Evolutionary conservation across 92 coral and sea anemone species (phyloP).

Genomic region (Isaurus tuberculatus): DNA sequence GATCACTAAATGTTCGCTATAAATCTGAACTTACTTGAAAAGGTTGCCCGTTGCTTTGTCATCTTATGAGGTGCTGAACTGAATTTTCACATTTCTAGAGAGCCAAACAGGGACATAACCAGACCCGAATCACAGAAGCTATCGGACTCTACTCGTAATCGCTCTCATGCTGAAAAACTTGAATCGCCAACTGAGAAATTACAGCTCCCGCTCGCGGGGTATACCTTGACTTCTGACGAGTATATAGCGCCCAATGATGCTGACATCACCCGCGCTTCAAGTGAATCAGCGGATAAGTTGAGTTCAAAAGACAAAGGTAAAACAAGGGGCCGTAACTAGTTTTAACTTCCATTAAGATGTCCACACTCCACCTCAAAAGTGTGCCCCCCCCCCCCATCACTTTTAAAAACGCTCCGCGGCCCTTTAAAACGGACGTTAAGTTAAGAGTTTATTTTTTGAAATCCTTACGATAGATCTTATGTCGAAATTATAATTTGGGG

Average conservation of each 20-base stretch:
- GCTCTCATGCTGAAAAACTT: slow-evolving; percentile 36
- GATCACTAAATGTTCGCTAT: too few species aligned
- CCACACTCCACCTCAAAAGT: too few species aligned
- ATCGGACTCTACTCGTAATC: background rate
- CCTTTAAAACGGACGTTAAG: too few species aligned
- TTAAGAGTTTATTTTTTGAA: too few species aligned
- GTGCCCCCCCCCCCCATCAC: too few species aligned
- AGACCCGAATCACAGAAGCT: slow-evolving; percentile 15
- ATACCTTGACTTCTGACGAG: slow-evolving; percentile 54
- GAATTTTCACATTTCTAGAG: background rate
- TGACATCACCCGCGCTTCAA: slow-evolving; percentile 56
- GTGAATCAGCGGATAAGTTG: slow-evolving; percentile 72
- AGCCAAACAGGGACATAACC: background rate
- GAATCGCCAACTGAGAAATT: slow-evolving; percentile 65
- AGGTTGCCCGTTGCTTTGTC: background rate
- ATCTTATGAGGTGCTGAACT: background rate
- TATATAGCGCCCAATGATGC: slow-evolving; percentile 53
- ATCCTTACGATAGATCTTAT: too few species aligned
- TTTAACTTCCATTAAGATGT: too few species aligned
- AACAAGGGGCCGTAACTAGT: too few species aligned
- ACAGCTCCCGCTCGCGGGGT: slow-evolving; percentile 62
- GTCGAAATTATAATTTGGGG: too few species aligned
- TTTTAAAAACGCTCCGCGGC: too few species aligned
- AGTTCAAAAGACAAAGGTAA: slow-evolving; percentile 56
- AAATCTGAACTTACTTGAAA: too few species aligned